Evolutionary conservation across 2,113 vertebrate species (phyloP).

Genomic region (Limanda limanda): DNA sequence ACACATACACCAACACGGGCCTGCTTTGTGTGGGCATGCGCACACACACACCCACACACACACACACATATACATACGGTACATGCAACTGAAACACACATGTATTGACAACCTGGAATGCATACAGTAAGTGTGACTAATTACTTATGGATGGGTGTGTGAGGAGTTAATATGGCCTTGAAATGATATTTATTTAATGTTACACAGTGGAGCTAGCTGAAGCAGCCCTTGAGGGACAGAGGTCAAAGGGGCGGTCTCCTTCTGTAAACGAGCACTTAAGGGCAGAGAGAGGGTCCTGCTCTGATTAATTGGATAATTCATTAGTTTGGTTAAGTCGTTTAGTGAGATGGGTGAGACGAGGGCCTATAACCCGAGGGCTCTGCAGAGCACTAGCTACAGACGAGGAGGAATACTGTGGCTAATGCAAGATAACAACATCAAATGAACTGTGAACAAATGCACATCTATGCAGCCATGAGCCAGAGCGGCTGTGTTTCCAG

Average conservation of each 20-base stretch:
- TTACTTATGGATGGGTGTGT: constrained; percentile 79
- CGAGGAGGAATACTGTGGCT: constrained; percentile 70
- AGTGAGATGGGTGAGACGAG: constrained; percentile 72
- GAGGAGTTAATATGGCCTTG: constrained; percentile 80
- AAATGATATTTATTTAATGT: constrained; percentile 86
- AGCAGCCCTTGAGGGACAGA: constrained; percentile 80
- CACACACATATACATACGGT: constrained; percentile 14
- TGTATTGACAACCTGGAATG: constrained; percentile 66
- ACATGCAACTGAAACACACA: constrained; percentile 27
- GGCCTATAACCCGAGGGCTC: constrained; percentile 76
- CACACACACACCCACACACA: constrained; percentile 52
- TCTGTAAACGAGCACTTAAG: constrained; percentile 85
- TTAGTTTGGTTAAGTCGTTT: constrained; percentile 84
- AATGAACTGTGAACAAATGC: constrained; percentile 74
- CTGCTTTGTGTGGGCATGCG: constrained; percentile 5
- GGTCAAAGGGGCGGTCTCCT: constrained; percentile 80
- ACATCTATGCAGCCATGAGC: constrained; percentile 51
- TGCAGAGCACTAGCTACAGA: constrained; percentile 57
- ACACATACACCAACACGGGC: constrained; percentile 52
- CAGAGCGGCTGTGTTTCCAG: constrained; percentile 43
- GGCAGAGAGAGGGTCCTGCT: constrained; percentile 79
- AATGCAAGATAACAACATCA: constrained; percentile 80
- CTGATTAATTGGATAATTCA: constrained; percentile 88
- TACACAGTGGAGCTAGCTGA: constrained; percentile 77
- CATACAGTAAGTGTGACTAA: constrained; percentile 80